phyloP scores from a whole-genome alignment of 2,888 invertebrate genomes.

The Pachliopta kotzebuea region DNA sequence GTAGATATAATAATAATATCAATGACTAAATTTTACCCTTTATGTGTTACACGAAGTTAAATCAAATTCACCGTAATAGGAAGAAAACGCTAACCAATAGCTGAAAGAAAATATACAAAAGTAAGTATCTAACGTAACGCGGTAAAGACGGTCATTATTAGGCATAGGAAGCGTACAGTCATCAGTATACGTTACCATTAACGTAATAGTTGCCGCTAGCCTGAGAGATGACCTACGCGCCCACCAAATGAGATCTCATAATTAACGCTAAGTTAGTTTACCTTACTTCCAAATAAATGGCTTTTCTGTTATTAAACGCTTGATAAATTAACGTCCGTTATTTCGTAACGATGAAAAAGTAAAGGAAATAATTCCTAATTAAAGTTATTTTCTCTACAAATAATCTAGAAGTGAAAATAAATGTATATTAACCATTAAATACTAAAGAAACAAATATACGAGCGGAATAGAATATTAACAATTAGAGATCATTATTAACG shows the following conservation, averaged over 20 bases:
- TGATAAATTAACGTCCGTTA: slow-evolving; percentile 9
- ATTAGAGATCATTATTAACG: too few relatives aligned
- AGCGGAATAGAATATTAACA: too few relatives aligned
- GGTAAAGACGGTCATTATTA: slow-evolving; percentile 31
- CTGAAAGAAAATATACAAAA: slow-evolving; percentile 29
- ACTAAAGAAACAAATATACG: too few relatives aligned
- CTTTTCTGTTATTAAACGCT: slow-evolving; percentile 22
- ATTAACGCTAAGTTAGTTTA: slow-evolving; percentile 31
- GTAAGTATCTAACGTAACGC: slow-evolving; percentile 7
- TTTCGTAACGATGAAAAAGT: too few relatives aligned
- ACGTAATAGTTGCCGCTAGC: slow-evolving; percentile 40
- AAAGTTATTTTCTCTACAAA: too few relatives aligned
- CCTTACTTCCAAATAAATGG: slow-evolving; percentile 23
- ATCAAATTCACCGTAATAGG: too few relatives aligned
- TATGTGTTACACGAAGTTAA: too few relatives aligned
- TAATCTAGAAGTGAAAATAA: too few relatives aligned
- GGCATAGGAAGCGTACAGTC: slow-evolving; percentile 29
- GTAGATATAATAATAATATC: too few relatives aligned
- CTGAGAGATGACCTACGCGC: slow-evolving; percentile 43
- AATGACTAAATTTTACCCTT: too few relatives aligned
- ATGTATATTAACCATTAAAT: too few relatives aligned
- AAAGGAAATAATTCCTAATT: background rate
- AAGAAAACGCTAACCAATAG: too few relatives aligned
- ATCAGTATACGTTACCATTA: slow-evolving; percentile 33
- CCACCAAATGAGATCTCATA: slow-evolving; percentile 30